Base-by-base conservation (phyloP, 2,113 vertebrate species). In the Neodontobutis hainanensis region DNA sequence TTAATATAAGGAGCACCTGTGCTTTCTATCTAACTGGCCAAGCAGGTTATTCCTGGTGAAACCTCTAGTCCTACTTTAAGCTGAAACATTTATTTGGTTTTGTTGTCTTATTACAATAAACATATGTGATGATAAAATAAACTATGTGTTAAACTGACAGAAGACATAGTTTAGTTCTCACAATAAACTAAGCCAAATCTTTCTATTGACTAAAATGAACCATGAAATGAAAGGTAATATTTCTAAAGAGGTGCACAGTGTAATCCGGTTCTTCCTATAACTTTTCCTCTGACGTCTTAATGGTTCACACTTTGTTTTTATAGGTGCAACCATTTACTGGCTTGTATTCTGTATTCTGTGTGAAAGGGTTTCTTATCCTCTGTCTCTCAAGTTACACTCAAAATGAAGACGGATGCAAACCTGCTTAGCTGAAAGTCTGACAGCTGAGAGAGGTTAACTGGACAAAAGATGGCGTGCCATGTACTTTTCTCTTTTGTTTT, bases 241-340 rank as follows among this genome's bases (percentile, higher is more conserved):
- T 75, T 56, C 71, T 62, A 77, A 70, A 61, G 56, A 73, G 73
- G 78, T 83, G 76, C 67, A 78, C 56, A 4, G 62, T 43, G 8
- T 79, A 84, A 89, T 84, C 77, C 32, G 3, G 67, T 64, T 68
- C 77, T 81, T 85, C 72, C 68, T 62, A 32, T 53, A 40, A 19
- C 19, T 38, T 73, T 80, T 83, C 80, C 73, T 67, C 36, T 83
- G 82, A 83, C 73, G 50, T 73, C 58, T 44, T 75, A 60, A 81
- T 51, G 51, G 46, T 38, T 63, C 65, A 50, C 32, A 36, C 65
- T 74, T 45, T 89, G 84, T 88, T 88, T 89, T 89, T 58, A 74
- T 85, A 88, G 88, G 78, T 87, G 86, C 65, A 46, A 81, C 70
- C 15, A 46, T 62, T 86, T 81, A 78, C 49, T 59, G 65, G 47